Conservation (phyloP, 2,113 vertebrate species). For the Chloroceryle aenea region DNA sequence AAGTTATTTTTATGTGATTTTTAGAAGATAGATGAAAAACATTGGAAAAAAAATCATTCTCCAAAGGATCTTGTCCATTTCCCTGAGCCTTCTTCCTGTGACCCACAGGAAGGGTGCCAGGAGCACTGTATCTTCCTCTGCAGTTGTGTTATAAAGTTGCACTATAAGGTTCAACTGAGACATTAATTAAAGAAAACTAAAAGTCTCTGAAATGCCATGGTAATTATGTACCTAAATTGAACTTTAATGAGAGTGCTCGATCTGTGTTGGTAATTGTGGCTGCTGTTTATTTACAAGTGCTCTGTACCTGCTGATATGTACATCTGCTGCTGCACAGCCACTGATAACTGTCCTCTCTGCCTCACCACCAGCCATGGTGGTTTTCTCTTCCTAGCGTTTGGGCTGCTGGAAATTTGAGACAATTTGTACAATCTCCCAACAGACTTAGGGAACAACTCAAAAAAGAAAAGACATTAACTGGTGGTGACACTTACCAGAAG, state of each 20-base stretch:
- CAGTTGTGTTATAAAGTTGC: not conserved
- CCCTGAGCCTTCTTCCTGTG: not conserved
- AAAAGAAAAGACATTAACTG: not conserved
- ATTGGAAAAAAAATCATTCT: not conserved
- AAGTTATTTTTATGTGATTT: not conserved
- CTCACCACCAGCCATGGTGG: fast-evolving
- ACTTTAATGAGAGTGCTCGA: constrained; percentile 59
- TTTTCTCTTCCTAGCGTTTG: not conserved
- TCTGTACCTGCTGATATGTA: not conserved
- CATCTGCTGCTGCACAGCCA: constrained; percentile 30
- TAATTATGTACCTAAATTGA: constrained; percentile 62
- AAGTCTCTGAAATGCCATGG: constrained; percentile 56
- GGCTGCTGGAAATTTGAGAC: not conserved
- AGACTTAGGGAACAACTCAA: not conserved
- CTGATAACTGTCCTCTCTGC: not conserved
- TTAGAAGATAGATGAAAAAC: not conserved
- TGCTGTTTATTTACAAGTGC: constrained; percentile 49
- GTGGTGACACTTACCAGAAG: constrained; percentile 85
- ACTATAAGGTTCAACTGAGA: not conserved
- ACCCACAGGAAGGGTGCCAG: not conserved
- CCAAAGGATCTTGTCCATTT: not conserved
- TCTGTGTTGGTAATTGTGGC: constrained; percentile 55
- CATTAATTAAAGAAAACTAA: constrained; percentile 25
- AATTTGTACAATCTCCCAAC: not conserved
- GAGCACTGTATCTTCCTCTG: not conserved